Evolutionary conservation across 1,140 invertebrate genomes (phyloP).

Genomic region (Lordiphosa clarofinis): DNA sequence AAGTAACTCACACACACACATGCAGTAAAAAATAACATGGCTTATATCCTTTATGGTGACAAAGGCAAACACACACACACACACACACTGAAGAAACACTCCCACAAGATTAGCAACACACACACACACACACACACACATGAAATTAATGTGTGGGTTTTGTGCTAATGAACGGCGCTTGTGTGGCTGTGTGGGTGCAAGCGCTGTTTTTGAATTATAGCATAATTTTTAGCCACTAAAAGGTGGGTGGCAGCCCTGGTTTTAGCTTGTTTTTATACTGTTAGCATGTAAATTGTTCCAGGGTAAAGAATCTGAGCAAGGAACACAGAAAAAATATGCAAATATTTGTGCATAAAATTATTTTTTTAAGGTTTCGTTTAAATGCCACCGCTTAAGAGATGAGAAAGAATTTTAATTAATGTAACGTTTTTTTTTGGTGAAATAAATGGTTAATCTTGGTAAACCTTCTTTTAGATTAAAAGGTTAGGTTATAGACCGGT

Average conservation of each 20-base stretch:
- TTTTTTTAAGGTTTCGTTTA: too few species aligned
- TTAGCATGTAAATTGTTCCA: slow-evolving; percentile 55
- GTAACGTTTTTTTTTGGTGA: too few species aligned
- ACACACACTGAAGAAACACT: background rate
- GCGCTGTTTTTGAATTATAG: slow-evolving; percentile 73
- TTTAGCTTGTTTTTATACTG: slow-evolving; percentile 10
- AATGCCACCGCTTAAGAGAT: too few species aligned
- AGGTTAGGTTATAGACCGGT: too few species aligned
- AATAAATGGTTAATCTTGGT: too few species aligned
- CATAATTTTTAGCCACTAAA: slow-evolving; percentile 70
- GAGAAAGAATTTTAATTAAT: too few species aligned
- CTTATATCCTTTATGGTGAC: slow-evolving; percentile 70
- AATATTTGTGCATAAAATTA: too few species aligned
- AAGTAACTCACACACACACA: slow-evolving; percentile 47
- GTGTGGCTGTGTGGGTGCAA: slow-evolving; percentile 18
- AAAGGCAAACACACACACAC: slow-evolving; percentile 48
- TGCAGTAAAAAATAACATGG: slow-evolving; percentile 54
- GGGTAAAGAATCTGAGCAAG: slow-evolving; percentile 14
- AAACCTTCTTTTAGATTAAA: too few species aligned
- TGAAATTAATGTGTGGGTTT: slow-evolving; percentile 71
- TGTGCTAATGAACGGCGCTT: slow-evolving; percentile 69
- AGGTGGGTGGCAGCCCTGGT: slow-evolving; percentile 34
- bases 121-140: slow-evolving; percentile 8
- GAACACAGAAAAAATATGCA: background rate
- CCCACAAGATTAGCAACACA: too few species aligned